Percentiles rank a stretch among this genome's conserved stretches.
Conservation (phyloP, 1,140 invertebrate genomes). For the Aphis gossypii region DNA sequence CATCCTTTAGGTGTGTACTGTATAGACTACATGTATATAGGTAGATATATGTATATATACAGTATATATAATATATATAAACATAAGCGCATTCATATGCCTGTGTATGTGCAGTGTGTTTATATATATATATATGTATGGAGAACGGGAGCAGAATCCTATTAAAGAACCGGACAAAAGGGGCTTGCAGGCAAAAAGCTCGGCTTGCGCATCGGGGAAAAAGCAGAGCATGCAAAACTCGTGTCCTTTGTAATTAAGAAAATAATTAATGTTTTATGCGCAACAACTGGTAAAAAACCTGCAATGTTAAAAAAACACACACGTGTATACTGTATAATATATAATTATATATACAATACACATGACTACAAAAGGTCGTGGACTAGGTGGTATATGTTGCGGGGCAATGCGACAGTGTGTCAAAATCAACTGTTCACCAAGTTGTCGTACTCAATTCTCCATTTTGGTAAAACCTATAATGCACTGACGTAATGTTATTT, state of each 20-base stretch:
- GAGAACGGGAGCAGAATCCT: not conserved
- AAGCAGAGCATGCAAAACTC: conserved; percentile 43
- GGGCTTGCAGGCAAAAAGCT: conserved; percentile 35
- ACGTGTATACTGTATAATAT: not conserved
- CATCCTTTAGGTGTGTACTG: not conserved
- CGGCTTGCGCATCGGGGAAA: not conserved
- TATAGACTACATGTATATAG: not conserved
- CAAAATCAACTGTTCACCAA: conserved; percentile 5
- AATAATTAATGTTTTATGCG: conserved; percentile 55
- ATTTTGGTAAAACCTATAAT: not conserved
- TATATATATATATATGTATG: not conserved
- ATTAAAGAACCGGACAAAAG: conserved; percentile 56
- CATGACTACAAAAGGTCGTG: not conserved
- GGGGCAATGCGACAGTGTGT: not conserved
- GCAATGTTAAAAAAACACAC: not conserved
- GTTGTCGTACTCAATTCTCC: not conserved
- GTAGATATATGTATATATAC: not conserved
- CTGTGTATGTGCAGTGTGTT: not conserved
- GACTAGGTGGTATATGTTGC: not conserved
- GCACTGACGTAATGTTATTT: not conserved
- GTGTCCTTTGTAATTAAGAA: conserved; percentile 58
- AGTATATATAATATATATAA: not conserved
- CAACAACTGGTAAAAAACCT: conserved; percentile 43
- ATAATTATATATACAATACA: not conserved
- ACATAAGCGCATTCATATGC: not conserved